Evolutionary conservation across 53 echinoderm and acorn worm species (phyloP).

Genomic region (Echinarachnius parma): DNA sequence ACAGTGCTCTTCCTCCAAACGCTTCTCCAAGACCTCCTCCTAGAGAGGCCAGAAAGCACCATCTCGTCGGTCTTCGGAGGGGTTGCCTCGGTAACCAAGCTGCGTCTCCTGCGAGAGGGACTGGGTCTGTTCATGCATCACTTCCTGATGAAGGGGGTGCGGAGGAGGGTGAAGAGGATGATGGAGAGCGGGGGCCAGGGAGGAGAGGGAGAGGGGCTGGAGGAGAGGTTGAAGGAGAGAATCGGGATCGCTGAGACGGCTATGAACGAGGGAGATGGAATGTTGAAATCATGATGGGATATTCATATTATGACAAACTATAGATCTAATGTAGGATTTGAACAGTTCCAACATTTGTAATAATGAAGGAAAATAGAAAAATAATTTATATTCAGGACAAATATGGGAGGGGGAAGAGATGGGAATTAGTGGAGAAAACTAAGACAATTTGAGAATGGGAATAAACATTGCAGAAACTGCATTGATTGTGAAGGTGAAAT

Average conservation of each 20-base stretch:
- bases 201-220: conserved; percentile 14
- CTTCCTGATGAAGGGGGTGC: conserved; percentile 64
- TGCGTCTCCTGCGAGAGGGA: conserved; percentile 66
- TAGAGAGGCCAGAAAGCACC: conserved; percentile 44
- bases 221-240: conserved; percentile 18
- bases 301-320: not conserved
- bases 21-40: conserved; percentile 51
- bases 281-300: not conserved
- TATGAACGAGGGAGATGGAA: conserved; percentile 37
- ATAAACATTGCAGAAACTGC: too few relatives aligned
- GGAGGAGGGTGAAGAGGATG: conserved; percentile 6
- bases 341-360: not conserved
- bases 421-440: not conserved
- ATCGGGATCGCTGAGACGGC: conserved; percentile 41
- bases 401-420: not conserved
- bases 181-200: conserved; percentile 11
- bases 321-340: not conserved
- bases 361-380: too few relatives aligned
- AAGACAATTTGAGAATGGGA: too few relatives aligned
- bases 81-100: conserved; percentile 55
- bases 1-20: conserved; percentile 72
- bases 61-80: conserved; percentile 50
- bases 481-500: too few relatives aligned
- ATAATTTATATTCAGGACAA: too few relatives aligned
- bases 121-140: conserved; percentile 84